Evolutionary conservation across 2,888 invertebrate genomes (phyloP).

Genomic region (Panorpa germanica): DNA sequence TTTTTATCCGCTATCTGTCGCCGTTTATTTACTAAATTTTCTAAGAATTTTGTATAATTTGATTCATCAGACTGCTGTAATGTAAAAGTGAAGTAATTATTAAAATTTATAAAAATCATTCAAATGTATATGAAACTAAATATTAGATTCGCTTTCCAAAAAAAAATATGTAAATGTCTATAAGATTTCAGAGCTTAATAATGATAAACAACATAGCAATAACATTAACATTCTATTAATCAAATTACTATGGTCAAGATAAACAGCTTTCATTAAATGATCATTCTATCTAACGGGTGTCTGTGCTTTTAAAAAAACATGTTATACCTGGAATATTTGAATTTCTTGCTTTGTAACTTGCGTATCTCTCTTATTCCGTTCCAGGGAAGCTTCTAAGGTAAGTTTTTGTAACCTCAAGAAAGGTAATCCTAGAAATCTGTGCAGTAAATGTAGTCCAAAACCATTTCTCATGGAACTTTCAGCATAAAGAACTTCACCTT

Average conservation of each 20-base stretch:
- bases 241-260: neutral
- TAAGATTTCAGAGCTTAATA: too few species aligned
- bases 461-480: slow-evolving; percentile 93
- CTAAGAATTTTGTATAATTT: slow-evolving; percentile 53
- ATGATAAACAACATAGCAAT: too few species aligned
- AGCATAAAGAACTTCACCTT: slow-evolving; percentile 61
- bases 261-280: neutral
- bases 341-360: slow-evolving; percentile 55
- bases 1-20: slow-evolving; percentile 49
- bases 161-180: too few species aligned
- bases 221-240: too few species aligned
- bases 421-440: slow-evolving; percentile 90
- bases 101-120: neutral
- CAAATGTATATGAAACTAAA: slow-evolving; percentile 8
- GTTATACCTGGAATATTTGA: slow-evolving; percentile 45
- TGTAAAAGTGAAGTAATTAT: slow-evolving; percentile 6
- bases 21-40: slow-evolving; percentile 53
- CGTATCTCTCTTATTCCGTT: slow-evolving; percentile 68
- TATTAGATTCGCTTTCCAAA: neutral
- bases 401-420: slow-evolving; percentile 79
- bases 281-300: neutral
- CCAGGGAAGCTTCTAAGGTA: slow-evolving; percentile 63
- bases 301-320: neutral
- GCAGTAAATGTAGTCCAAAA: slow-evolving; percentile 78
- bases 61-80: slow-evolving; percentile 47